Conservation (phyloP, 2,797 vertebrate genomes). For the Melanotaenia parkinsoni region DNA sequence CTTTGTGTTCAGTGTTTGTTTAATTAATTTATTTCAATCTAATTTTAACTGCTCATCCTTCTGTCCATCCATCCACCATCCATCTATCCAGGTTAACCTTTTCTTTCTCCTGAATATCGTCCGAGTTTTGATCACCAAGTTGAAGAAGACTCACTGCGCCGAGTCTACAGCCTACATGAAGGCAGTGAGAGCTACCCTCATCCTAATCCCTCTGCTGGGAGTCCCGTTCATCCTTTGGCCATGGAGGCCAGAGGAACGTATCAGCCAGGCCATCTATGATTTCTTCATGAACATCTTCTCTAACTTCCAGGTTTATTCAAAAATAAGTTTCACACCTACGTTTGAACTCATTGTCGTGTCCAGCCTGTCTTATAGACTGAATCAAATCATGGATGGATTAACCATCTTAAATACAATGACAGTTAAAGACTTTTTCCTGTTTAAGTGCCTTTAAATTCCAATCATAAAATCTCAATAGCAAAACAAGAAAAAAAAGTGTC, state of each 20-base stretch:
- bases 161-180: slow-evolving; percentile 86
- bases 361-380: not conserved
- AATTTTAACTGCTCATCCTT: not conserved
- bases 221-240: slow-evolving; percentile 82
- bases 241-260: slow-evolving; percentile 63
- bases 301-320: slow-evolving; percentile 81
- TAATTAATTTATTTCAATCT: not conserved
- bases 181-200: slow-evolving; percentile 84
- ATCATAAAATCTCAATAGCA: too few relatives aligned
- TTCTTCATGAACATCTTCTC: slow-evolving; percentile 74
- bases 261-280: slow-evolving; percentile 69
- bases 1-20: not conserved
- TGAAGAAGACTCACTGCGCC: slow-evolving; percentile 81
- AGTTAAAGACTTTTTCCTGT: too few relatives aligned
- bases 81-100: slow-evolving; percentile 78
- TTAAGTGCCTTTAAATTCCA: too few relatives aligned
- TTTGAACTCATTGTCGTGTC: not conserved
- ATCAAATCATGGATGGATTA: not conserved
- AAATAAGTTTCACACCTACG: not conserved
- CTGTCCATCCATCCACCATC: not conserved
- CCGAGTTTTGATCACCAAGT: slow-evolving; percentile 86
- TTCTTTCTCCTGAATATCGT: slow-evolving; percentile 87
- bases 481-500: not conserved
- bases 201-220: slow-evolving; percentile 85
- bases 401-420: not conserved